Evolutionary conservation across 2,888 invertebrate genomes (phyloP), one percentile per base, ranked within the genome.

Genomic region (Lacanobia wlatinum): DNA sequence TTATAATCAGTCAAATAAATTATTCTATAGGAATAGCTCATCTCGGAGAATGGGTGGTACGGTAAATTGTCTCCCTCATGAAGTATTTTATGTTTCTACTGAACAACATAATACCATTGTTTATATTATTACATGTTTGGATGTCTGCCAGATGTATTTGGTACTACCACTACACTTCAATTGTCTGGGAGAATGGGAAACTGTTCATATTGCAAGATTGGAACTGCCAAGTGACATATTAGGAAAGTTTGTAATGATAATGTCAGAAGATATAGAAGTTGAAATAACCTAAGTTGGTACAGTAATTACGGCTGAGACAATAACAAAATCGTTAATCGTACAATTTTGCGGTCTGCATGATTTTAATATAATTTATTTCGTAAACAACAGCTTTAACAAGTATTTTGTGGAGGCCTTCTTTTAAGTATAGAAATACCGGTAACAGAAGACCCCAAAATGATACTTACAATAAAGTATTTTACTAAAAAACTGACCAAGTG

Each of bases 51-150:
- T 67, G 18, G 21, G 23, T 67, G 64, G 48, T 68, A 76, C 28
- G 18, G 56, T 43, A 76, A 67, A 68, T 68, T 70, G 60, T 68
- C 50, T 52, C 64, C 61, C 43, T 46, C 14, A 48, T 68, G 72
- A 74, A 72, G 63, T 76, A 78, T 80, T 72, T 68, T 64, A 74
- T 74, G 23, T 73, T 66, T 74, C 58, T 76, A 72, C 67, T 43
- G 50, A 66, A 65, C 58, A 72, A 77, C 61, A 72, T 48, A 75
- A 75, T 69, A 76, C 59, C 62, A 67, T 75, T 86, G 70, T 78
- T 72, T 79, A 78, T 78, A 74, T 72, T 78, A 74, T 72, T 73
- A 73, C 56, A 73, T 77, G 58, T 80, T 82, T 86, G 86, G 87
- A 77, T 73, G 68, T 60, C n/a, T 70, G 86, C 86, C 86, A 86